Base-by-base conservation (phyloP, 1,140 invertebrate genomes). In the Drosophila equinoxialis region DNA sequence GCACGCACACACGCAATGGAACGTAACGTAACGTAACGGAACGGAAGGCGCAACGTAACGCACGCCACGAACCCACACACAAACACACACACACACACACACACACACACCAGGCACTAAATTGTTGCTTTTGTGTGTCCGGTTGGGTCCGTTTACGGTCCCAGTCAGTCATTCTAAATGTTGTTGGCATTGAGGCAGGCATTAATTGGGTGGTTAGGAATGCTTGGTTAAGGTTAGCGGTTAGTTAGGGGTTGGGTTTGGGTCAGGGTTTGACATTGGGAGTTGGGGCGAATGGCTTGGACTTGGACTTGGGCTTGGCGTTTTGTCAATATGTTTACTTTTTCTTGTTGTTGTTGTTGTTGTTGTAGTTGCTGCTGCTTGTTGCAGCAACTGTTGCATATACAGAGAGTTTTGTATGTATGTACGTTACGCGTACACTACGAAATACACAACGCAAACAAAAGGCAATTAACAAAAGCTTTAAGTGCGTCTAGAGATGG, bases 21-120 rank as follows among this genome's bases (percentile, higher is more conserved):
- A 62, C 57, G 14, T 39, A 30, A 35, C 33, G 57, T 4, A 59
- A 48, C 64, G 57, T 58, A 51, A 62, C 57, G 14, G 23, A 37
- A 33, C n/a, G 55, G 3, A 58, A 30, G 6, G 35, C 64, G 57
- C 62, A 37, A 26, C 23, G 42, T 35, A 17, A 13, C 39, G 20
- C 51, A 64, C 63, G 54, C 26, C 35, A 37, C 8, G 35, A 30
- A 26, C 13, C 17, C 55, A 17, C 51, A 30, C 23, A 33, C 20
- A 60, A 54, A 62, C 23, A 37, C 62, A 11, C 69, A 7, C 74
- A 65, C 66, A 63, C 74, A 77, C 74, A 77, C 74, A 77, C 67
- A 68, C 74, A 68, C 74, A 77, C 74, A 77, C 74, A 77, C 66
- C 82, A 84, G 78, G 82, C 81, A 84, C 67, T 84, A 84, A 59